Percentiles rank a stretch among this genome's conserved stretches.
Evolutionary conservation across 2,797 vertebrate genomes (phyloP).

Genomic region (Mus minutoides): DNA sequence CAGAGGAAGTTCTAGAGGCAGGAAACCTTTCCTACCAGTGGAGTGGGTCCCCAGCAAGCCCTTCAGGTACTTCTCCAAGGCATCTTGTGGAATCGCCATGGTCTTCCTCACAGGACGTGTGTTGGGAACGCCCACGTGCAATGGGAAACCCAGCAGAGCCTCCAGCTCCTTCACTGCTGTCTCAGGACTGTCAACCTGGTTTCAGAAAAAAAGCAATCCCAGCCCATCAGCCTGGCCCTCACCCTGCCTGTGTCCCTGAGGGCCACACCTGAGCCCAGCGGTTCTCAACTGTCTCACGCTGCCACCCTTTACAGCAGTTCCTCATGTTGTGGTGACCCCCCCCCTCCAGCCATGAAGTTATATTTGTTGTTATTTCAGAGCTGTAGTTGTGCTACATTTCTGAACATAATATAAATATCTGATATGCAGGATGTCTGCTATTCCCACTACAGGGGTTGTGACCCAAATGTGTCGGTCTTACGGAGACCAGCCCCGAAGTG

Average conservation of each 20-base stretch:
- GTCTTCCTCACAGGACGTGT: conserved; percentile 82
- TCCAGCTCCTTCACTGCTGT: conserved; percentile 88
- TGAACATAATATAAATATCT: too few species aligned
- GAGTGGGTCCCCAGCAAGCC: conserved; percentile 78
- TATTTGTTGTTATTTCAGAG: neutral
- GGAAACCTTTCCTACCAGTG: conserved; percentile 83
- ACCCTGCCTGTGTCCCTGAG: neutral
- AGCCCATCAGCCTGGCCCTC: neutral
- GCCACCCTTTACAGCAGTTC: neutral
- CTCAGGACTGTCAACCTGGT: conserved; percentile 86
- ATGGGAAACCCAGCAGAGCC: conserved; percentile 85
- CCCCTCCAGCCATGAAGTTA: neutral
- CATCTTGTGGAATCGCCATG: conserved; percentile 86
- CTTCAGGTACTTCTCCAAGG: conserved; percentile 87
- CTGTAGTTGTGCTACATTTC: neutral
- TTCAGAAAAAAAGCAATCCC: conserved; percentile 19
- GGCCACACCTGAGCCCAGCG: neutral
- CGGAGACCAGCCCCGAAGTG: neutral
- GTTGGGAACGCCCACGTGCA: conserved; percentile 82
- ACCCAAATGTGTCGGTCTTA: neutral
- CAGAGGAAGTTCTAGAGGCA: neutral
- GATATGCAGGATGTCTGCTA: neutral
- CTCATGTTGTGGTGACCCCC: neutral
- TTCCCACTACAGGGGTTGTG: neutral
- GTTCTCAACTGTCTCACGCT: neutral